Conservation (phyloP, 2,797 vertebrate genomes). For the Tarsius wallacei region DNA sequence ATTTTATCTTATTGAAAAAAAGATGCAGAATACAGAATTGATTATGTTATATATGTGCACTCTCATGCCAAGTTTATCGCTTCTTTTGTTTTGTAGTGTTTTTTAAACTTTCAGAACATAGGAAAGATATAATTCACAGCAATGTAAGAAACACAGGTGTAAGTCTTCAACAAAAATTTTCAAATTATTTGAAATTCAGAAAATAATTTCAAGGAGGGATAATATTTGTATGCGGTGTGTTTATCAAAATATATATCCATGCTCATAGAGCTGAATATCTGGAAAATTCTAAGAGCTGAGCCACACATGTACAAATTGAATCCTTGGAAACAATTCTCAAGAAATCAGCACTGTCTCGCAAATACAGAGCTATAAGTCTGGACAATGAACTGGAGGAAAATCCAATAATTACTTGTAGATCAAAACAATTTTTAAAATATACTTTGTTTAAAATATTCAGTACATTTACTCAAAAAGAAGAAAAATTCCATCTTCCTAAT, state of each 20-base stretch:
- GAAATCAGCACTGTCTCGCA: not conserved
- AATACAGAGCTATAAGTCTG: not conserved
- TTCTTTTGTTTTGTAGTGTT: not conserved
- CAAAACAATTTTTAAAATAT: not conserved
- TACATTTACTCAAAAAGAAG: not conserved
- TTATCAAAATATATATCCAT: slow-evolving; percentile 57
- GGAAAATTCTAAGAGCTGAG: not conserved
- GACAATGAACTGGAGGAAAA: not conserved
- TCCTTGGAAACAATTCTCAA: slow-evolving; percentile 53
- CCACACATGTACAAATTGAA: not conserved
- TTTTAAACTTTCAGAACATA: not conserved
- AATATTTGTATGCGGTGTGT: not conserved
- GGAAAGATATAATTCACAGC: not conserved
- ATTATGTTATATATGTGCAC: not conserved
- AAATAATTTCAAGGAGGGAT: not conserved
- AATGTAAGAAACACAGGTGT: not conserved
- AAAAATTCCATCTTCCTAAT: not conserved
- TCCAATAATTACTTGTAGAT: slow-evolving; percentile 27
- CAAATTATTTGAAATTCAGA: not conserved
- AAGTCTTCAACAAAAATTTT: slow-evolving; percentile 8
- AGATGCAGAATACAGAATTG: not conserved
- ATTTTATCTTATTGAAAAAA: not conserved
- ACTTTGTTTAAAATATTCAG: not conserved
- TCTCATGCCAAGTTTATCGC: not conserved
- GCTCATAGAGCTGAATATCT: not conserved